Evolutionary conservation across 2,113 vertebrate genomes (phyloP).

Genomic region (Callopanchax toddi): DNA sequence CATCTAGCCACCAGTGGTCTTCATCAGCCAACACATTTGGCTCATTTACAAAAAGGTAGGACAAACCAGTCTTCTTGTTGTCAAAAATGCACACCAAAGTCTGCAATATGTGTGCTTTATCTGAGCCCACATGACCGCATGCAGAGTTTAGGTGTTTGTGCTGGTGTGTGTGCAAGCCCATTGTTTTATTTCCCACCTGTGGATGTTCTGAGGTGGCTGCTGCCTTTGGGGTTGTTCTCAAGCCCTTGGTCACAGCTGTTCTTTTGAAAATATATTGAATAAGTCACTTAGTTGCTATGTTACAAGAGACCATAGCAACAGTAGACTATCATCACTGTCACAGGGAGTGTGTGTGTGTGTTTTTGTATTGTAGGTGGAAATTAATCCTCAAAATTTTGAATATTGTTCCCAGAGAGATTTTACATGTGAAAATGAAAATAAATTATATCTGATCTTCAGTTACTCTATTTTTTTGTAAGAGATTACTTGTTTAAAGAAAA

Average conservation of each 20-base stretch:
- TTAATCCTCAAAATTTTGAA: slow-evolving; percentile 25
- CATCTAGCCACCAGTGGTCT: background rate
- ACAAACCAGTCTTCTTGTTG: slow-evolving; percentile 18
- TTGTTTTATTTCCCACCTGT: slow-evolving; percentile 17
- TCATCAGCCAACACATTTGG: slow-evolving; percentile 17
- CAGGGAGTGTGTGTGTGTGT: slow-evolving; percentile 12
- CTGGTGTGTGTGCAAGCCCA: background rate
- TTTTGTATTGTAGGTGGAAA: slow-evolving; percentile 10
- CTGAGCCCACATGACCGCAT: background rate
- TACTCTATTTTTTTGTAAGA: background rate
- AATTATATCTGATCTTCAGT: too few species aligned
- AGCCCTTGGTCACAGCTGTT: slow-evolving; percentile 21
- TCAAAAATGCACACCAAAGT: slow-evolving; percentile 1
- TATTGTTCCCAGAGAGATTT: slow-evolving; percentile 2
- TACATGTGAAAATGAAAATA: slow-evolving; percentile 11
- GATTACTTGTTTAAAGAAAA: background rate
- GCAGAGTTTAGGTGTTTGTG: background rate
- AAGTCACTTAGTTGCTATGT: slow-evolving; percentile 45
- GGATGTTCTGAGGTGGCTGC: background rate
- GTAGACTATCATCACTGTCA: slow-evolving; percentile 17
- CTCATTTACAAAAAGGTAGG: slow-evolving; percentile 51
- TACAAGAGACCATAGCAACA: slow-evolving; percentile 43
- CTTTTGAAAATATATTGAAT: slow-evolving; percentile 27
- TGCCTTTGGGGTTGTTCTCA: slow-evolving; percentile 28
- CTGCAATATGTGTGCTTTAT: background rate